Percentiles rank a stretch among this genome's conserved stretches.
phyloP scores from a whole-genome alignment of 2,888 invertebrate species.

The Nephrotoma appendiculata region DNA sequence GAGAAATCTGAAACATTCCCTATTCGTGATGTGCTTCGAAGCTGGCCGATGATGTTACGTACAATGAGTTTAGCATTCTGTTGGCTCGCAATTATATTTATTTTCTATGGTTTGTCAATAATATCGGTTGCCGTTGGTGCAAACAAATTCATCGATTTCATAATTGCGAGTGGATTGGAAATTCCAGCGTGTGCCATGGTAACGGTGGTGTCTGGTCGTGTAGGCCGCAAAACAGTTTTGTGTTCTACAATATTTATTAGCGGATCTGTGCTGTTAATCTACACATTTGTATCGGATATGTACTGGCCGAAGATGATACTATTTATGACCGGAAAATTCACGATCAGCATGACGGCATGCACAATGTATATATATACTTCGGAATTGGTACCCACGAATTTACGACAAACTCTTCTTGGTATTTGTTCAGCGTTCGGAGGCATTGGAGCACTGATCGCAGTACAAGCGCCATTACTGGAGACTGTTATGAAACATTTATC shows the following conservation, averaged over 20 bases:
- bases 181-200: constrained; percentile 57
- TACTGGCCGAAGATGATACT: constrained; percentile 14
- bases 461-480: constrained; percentile 48
- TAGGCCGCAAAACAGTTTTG: constrained; percentile 46
- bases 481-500: constrained; percentile 23
- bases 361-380: constrained; percentile 54
- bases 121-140: constrained; percentile 60
- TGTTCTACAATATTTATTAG: constrained; percentile 41
- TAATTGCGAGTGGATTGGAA: constrained; percentile 40
- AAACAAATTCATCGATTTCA: constrained; percentile 62
- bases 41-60: background rate
- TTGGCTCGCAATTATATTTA: constrained; percentile 67
- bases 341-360: constrained; percentile 50
- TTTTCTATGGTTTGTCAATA: constrained; percentile 66
- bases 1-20: constrained; percentile 9
- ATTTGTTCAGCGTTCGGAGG: constrained; percentile 55
- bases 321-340: constrained; percentile 49
- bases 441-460: constrained; percentile 52
- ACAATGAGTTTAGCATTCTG: constrained; percentile 43
- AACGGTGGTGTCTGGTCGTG: constrained; percentile 44
- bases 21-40: constrained; percentile 15
- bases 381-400: constrained; percentile 55
- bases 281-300: constrained; percentile 21
- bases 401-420: constrained; percentile 48
- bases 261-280: constrained; percentile 24